Evolutionary conservation across 92 coral and sea anemone genomes (phyloP), one percentile per base, ranked within the genome.

Genomic region (Porites rus): DNA sequence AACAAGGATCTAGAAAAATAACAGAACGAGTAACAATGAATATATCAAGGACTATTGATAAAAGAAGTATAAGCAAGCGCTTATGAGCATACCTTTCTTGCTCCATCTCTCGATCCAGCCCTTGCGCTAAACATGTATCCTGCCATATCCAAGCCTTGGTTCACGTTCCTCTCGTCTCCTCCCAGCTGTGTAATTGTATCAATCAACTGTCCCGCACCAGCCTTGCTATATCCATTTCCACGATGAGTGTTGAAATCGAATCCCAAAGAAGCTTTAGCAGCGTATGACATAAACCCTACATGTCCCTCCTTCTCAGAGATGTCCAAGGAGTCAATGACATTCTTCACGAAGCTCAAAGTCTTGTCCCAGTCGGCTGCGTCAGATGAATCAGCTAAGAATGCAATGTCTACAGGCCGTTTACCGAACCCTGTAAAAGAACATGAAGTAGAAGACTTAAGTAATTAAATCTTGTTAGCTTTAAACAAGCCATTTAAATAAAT

Each of bases 361-460:
- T 69, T 76, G 20, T 67, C 62, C 84, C 91, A 94, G 68, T 65
- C 79, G 7, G 87, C 92, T 21, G 72, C 62, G 16, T 70, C 75
- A 24, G 96, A 91, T 46, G 90, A 81, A 75, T 94, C 96, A 69
- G 90, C 81, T 25, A 94, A 24, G 82, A 94, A 94, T 7, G 90
- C 94, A 46, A 94, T 84, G 73, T 94, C 96, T 24, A 89, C 50
- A 8, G 82, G 82, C 65, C 19, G 65, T 38, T 28, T 21, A 58
- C 20, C 78, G 58, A 58, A 82, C 6, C 69, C 86, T 82, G 69
- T 22, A 13, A 7, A 71, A 0, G 18, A 53, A 19, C 53, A 13
- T 38, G 50, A 78, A 46, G 61, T 10, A 56, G 61, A 38, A 38
- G 46, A 56, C 16, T 56, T 8, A 10, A 10, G 61, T 4, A 56